phyloP scores from a whole-genome alignment of 2,888 invertebrate species.

The Conops quadrifasciatus region DNA sequence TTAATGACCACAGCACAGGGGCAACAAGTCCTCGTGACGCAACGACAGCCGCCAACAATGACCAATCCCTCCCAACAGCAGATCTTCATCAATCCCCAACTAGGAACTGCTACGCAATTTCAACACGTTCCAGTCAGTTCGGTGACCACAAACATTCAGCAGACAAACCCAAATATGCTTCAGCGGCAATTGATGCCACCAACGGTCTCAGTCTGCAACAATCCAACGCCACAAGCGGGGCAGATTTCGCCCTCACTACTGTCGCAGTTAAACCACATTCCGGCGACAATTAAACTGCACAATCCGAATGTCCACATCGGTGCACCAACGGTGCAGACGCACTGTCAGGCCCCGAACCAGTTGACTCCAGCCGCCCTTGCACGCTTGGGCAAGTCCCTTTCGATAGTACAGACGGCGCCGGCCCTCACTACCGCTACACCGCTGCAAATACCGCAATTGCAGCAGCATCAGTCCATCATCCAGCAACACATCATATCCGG shows the following conservation, averaged over 20 bases:
- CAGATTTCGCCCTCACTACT: slow-evolving; percentile 63
- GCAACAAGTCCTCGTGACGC: slow-evolving; percentile 73
- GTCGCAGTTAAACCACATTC: slow-evolving; percentile 62
- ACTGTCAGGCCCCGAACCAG: slow-evolving; percentile 36
- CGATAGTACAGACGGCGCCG: slow-evolving; percentile 44
- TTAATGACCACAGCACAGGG: slow-evolving; percentile 73
- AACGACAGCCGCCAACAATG: slow-evolving; percentile 56
- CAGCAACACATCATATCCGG: slow-evolving; percentile 62
- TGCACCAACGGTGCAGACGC: slow-evolving; percentile 34
- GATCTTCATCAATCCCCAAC: slow-evolving; percentile 52
- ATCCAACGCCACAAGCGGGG: slow-evolving; percentile 66
- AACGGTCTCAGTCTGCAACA: slow-evolving; percentile 67
- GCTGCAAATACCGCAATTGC: slow-evolving; percentile 71
- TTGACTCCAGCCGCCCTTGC: slow-evolving; percentile 64
- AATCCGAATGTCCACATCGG: slow-evolving; percentile 50
- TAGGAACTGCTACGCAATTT: slow-evolving; percentile 47
- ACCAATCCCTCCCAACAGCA: slow-evolving; percentile 37
- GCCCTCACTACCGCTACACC: slow-evolving; percentile 40
- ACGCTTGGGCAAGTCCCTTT: slow-evolving; percentile 49
- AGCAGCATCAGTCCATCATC: slow-evolving; percentile 61
- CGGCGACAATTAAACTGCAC: slow-evolving; percentile 67
- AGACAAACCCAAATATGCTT: slow-evolving; percentile 30
- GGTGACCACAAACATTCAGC: slow-evolving; percentile 33
- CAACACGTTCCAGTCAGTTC: slow-evolving; percentile 44
- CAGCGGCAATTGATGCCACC: slow-evolving; percentile 48